Conservation (phyloP, 35 echinoderm and acorn worm species). For the Lytechinus pictus region DNA sequence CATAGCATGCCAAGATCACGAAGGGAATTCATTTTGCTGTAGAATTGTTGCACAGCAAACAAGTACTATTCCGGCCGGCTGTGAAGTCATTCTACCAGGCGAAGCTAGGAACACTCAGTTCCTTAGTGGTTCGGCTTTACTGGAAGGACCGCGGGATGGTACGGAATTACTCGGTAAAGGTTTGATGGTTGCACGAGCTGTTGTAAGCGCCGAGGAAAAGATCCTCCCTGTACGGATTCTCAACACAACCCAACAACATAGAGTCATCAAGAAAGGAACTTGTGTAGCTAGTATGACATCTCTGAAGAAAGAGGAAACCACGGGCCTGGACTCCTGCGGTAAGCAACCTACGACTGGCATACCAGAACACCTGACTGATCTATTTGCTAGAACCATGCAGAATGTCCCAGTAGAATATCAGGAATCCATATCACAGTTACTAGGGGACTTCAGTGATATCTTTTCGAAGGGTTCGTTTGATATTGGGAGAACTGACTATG, state of each 20-base stretch:
- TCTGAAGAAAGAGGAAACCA: background rate
- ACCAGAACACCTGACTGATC: background rate
- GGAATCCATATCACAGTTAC: background rate
- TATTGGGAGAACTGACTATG: too few species aligned
- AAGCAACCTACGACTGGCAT: background rate
- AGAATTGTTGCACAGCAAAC: too few species aligned
- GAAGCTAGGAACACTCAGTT: too few species aligned
- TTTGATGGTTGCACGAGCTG: too few species aligned
- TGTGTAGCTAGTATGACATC: background rate
- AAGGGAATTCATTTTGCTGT: too few species aligned
- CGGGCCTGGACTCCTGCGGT: background rate
- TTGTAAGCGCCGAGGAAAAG: too few species aligned
- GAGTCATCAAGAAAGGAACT: background rate
- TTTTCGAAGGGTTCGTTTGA: background rate
- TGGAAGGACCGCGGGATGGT: too few species aligned
- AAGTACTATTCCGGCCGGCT: too few species aligned
- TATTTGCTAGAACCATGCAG: background rate
- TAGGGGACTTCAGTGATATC: background rate
- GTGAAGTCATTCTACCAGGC: too few species aligned
- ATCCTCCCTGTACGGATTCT: background rate
- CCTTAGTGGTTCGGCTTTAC: too few species aligned
- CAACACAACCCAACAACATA: background rate
- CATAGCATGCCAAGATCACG: too few species aligned
- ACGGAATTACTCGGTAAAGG: too few species aligned
- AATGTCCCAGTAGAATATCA: background rate